Conservation (phyloP, 2,888 invertebrate species). For the Dolichopus griseipennis region DNA sequence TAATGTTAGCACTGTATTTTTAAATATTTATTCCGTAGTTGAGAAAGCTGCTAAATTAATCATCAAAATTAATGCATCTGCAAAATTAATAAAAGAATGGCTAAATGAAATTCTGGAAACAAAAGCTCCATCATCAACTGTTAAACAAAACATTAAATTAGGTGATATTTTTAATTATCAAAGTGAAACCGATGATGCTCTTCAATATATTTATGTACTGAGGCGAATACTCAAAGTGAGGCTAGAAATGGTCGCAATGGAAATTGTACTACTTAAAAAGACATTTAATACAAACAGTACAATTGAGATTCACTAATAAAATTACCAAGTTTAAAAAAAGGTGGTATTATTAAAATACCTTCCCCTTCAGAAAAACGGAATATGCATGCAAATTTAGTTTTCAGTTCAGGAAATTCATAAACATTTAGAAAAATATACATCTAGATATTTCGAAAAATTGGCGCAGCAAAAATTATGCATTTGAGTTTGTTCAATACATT, state of each 20-base stretch:
- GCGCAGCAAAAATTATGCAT: conserved; percentile 12
- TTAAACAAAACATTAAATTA: too few relatives aligned
- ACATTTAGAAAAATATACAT: too few relatives aligned
- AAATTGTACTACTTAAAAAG: conserved; percentile 8
- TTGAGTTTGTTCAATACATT: conserved; percentile 9
- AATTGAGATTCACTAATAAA: conserved; percentile 12
- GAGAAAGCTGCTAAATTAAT: too few relatives aligned
- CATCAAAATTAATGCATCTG: too few relatives aligned
- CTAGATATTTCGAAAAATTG: too few relatives aligned
- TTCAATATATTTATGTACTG: conserved; percentile 14
- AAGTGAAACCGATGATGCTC: conserved; percentile 11
- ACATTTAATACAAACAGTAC: conserved; percentile 12
- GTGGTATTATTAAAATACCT: conserved; percentile 11
- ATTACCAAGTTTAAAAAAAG: too few relatives aligned
- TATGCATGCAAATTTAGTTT: conserved; percentile 11
- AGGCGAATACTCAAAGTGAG: conserved; percentile 12
- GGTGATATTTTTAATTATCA: conserved; percentile 13
- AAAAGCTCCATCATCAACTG: too few relatives aligned
- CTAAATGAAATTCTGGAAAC: too few relatives aligned
- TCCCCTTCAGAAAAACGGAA: conserved; percentile 11
- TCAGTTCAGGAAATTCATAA: conserved; percentile 12
- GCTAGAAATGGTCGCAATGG: conserved; percentile 1
- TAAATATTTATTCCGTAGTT: too few relatives aligned
- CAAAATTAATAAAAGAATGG: too few relatives aligned
- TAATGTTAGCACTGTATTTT: too few relatives aligned